Evolutionary conservation across 2,113 vertebrate genomes (phyloP).

Genomic region (Capra hircus): DNA sequence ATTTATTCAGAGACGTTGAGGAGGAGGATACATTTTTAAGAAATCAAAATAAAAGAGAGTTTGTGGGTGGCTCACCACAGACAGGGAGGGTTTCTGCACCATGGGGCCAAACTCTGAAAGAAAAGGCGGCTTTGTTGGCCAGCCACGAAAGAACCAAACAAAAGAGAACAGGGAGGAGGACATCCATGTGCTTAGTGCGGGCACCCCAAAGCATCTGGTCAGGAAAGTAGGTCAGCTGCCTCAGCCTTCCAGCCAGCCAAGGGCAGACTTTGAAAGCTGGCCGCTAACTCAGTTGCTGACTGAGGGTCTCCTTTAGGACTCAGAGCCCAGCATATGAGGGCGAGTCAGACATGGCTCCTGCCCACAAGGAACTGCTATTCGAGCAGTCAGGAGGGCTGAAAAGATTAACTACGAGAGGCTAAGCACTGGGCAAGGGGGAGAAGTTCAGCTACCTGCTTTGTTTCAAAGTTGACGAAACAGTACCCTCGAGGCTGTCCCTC

Average conservation of each 20-base stretch:
- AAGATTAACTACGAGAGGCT: not conserved
- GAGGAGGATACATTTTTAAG: constrained; percentile 22
- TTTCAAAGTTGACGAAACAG: constrained; percentile 99
- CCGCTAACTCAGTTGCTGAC: not conserved
- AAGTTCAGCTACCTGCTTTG: constrained; percentile 87
- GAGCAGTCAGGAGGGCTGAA: not conserved
- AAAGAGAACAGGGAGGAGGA: not conserved
- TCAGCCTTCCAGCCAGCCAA: not conserved
- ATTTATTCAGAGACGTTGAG: not conserved
- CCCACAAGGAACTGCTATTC: not conserved
- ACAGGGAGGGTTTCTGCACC: not conserved
- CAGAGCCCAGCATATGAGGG: not conserved
- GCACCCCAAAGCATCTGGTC: not conserved
- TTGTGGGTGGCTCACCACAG: constrained; percentile 42
- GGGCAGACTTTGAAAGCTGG: not conserved
- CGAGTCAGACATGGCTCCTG: not conserved
- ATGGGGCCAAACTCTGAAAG: constrained; percentile 21
- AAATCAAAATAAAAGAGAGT: constrained; percentile 51
- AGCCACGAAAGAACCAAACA: not conserved
- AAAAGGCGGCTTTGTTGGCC: constrained; percentile 19
- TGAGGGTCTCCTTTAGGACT: not conserved
- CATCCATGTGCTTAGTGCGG: not conserved
- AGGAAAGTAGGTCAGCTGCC: not conserved
- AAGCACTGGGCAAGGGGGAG: not conserved
- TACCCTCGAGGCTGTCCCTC: constrained; percentile 97